Conservation (phyloP, 2,888 invertebrate species). For the Chymomyza procnemis region DNA sequence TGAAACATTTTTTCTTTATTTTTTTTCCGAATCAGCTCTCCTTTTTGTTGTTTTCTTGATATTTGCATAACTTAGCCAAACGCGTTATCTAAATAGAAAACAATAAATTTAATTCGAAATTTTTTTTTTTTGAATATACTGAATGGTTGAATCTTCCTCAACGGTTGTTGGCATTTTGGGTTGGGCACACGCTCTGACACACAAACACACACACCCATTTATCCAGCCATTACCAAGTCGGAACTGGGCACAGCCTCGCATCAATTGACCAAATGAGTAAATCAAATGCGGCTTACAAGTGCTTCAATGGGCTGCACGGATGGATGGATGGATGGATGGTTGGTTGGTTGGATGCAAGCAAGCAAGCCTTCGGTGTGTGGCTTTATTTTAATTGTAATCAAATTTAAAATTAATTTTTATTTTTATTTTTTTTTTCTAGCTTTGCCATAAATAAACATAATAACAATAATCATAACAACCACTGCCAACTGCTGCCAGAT, state of each 20-base stretch:
- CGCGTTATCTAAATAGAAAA: conserved; percentile 54
- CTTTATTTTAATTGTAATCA: conserved; percentile 67
- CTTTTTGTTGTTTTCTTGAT: conserved; percentile 11
- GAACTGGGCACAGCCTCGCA: conserved; percentile 22
- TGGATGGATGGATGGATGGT: background rate
- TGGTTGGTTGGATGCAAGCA: background rate
- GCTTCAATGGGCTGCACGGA: conserved; percentile 25
- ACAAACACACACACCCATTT: conserved; percentile 10
- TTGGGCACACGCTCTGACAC: conserved; percentile 42
- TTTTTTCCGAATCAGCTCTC: background rate
- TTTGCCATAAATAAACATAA: conserved; percentile 62
- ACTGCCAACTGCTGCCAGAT: conserved; percentile 18
- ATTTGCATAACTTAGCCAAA: conserved; percentile 52
- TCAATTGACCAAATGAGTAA: conserved; percentile 46
- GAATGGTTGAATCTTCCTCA: conserved; percentile 32
- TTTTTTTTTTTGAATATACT: conserved; percentile 4
- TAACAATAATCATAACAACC: conserved; percentile 56
- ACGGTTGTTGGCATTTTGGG: conserved; percentile 36
- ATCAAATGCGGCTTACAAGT: conserved; percentile 60
- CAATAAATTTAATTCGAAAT: conserved; percentile 52
- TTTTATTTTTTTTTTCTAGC: conserved; percentile 59
- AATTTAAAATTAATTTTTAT: conserved; percentile 69
- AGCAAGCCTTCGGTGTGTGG: conserved; percentile 40
- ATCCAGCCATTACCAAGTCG: conserved; percentile 15
- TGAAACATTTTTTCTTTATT: conserved; percentile 31